Evolutionary conservation across 2,888 invertebrate species (phyloP).

Genomic region (Drosophila putrida): DNA sequence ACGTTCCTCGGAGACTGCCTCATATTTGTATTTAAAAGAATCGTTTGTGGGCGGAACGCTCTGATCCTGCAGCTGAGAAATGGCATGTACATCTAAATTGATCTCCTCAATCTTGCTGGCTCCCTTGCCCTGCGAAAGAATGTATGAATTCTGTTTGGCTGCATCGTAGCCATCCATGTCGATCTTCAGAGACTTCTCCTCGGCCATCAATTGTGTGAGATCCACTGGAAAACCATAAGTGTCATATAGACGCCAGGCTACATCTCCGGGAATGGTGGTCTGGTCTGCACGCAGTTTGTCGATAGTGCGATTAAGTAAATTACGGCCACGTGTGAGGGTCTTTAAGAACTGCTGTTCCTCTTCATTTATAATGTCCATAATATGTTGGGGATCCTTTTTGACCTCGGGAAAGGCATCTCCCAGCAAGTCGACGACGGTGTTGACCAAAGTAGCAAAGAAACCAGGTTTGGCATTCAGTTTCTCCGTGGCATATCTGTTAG

Average conservation of each 20-base stretch:
- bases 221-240: slow-evolving; percentile 99
- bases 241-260: slow-evolving; percentile 99
- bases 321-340: slow-evolving; percentile 95
- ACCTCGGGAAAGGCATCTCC: slow-evolving; percentile 93
- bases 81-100: slow-evolving; percentile 97
- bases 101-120: slow-evolving; percentile 93
- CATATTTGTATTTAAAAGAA: slow-evolving; percentile 95
- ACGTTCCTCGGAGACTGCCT: slow-evolving; percentile 87
- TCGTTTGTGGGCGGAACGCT: slow-evolving; percentile 94
- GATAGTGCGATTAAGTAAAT: slow-evolving; percentile 95
- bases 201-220: slow-evolving; percentile 98
- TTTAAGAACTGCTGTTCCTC: slow-evolving; percentile 99
- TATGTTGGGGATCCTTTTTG: slow-evolving; percentile 94
- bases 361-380: slow-evolving; percentile 98
- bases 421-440: slow-evolving; percentile 94
- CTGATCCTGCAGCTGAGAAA: slow-evolving; percentile 93
- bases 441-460: slow-evolving; percentile 95
- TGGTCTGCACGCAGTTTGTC: slow-evolving; percentile 90
- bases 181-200: slow-evolving; percentile 95
- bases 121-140: slow-evolving; percentile 95
- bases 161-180: slow-evolving; percentile 97
- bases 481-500: slow-evolving; percentile 94
- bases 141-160: slow-evolving; percentile 94
- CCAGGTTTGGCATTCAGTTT: slow-evolving; percentile 98
- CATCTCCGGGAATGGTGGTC: slow-evolving; percentile 94